phyloP scores from a whole-genome alignment of 2,113 vertebrate species.

The Spea bombifrons region DNA sequence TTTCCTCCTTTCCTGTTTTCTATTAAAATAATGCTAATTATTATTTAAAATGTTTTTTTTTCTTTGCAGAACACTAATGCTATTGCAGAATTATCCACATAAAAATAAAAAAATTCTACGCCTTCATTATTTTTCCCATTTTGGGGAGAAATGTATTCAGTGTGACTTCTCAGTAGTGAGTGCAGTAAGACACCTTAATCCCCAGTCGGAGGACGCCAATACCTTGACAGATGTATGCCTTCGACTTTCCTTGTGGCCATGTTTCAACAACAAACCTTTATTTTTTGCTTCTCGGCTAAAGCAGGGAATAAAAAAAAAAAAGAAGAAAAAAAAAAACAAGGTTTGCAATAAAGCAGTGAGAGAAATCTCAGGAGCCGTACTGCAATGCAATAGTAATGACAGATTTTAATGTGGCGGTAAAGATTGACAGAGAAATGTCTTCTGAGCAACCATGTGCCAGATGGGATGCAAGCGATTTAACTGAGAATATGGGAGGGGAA shows the following conservation, averaged over 20 bases:
- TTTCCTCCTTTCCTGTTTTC: conserved; percentile 36
- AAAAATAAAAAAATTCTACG: conserved; percentile 69
- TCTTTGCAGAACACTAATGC: conserved; percentile 52
- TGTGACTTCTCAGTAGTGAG: conserved; percentile 75
- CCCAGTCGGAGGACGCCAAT: conserved; percentile 91
- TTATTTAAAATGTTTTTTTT: conserved; percentile 38
- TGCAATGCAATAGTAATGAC: conserved; percentile 76
- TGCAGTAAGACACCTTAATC: conserved; percentile 82
- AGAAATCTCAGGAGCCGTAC: conserved; percentile 86
- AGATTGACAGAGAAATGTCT: conserved; percentile 97
- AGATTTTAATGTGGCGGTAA: conserved; percentile 88
- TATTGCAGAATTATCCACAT: conserved; percentile 66
- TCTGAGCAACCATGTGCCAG: conserved; percentile 91
- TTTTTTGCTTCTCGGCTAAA: conserved; percentile 77
- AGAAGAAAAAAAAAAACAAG: conserved; percentile 41
- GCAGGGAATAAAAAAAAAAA: conserved; percentile 66
- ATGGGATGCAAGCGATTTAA: conserved; percentile 98
- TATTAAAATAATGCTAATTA: conserved; percentile 60
- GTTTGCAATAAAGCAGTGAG: conserved; percentile 80
- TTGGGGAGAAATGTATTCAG: conserved; percentile 78
- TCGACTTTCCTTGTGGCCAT: conserved; percentile 84
- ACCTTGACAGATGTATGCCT: conserved; percentile 91
- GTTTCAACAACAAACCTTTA: conserved; percentile 79
- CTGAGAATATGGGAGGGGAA: conserved; percentile 77
- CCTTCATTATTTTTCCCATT: conserved; percentile 74